Conservation (phyloP, 2,888 invertebrate genomes). For the Watsonalla binaria region DNA sequence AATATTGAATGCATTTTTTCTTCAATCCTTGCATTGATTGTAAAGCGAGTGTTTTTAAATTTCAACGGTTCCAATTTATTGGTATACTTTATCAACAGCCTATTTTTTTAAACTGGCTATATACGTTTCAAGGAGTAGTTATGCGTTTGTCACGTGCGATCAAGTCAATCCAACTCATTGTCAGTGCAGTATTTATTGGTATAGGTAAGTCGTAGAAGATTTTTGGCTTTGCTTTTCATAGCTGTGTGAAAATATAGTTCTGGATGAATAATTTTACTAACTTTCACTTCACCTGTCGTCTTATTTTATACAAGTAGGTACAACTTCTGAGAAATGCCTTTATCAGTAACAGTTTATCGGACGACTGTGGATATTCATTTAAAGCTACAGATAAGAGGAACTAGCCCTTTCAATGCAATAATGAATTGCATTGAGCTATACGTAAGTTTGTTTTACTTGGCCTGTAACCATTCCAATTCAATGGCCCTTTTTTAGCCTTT, state of each 20-base stretch:
- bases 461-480: background rate
- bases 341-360: slow-evolving; percentile 53
- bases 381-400: background rate
- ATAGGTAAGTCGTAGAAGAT: too few relatives aligned
- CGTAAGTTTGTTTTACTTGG: background rate
- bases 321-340: slow-evolving; percentile 42
- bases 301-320: slow-evolving; percentile 29
- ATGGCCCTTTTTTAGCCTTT: slow-evolving; percentile 28
- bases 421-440: background rate
- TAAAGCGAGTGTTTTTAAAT: too few relatives aligned
- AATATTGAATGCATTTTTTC: background rate
- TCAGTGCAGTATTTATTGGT: too few relatives aligned
- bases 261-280: background rate
- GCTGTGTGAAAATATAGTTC: too few relatives aligned
- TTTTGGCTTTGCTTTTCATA: too few relatives aligned
- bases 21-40: too few relatives aligned
- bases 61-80: too few relatives aligned
- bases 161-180: too few relatives aligned
- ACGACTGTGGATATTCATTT: background rate
- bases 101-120: too few relatives aligned
- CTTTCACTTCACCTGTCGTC: slow-evolving; percentile 30
- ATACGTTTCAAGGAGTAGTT: too few relatives aligned
- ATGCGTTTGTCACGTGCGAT: too few relatives aligned
- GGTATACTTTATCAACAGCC: too few relatives aligned
- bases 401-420: background rate